Evolutionary conservation across 2,888 invertebrate species (phyloP).

Genomic region (Troides oblongomaculatus): DNA sequence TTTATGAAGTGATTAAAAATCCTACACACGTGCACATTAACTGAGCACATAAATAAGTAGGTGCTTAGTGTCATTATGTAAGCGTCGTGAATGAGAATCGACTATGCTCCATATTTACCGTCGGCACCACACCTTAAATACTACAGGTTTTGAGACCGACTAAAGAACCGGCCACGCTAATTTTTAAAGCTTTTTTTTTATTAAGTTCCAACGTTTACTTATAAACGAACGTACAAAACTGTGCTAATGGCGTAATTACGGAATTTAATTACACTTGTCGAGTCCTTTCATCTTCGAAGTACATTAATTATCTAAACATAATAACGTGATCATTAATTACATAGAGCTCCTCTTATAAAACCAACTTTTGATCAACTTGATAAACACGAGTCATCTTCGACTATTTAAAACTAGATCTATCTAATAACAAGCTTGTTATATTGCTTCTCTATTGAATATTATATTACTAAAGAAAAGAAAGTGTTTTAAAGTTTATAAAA

Average conservation of each 20-base stretch:
- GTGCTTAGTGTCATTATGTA: conserved; percentile 25
- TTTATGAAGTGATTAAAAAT: conserved; percentile 2
- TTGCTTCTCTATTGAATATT: neutral
- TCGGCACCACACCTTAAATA: conserved; percentile 27
- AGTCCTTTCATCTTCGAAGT: conserved; percentile 14
- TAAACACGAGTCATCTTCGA: neutral
- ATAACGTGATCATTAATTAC: conserved; percentile 2
- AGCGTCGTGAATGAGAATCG: conserved; percentile 26
- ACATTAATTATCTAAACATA: conserved; percentile 19
- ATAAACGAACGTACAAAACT: conserved; percentile 12
- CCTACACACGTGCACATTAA: conserved; percentile 18
- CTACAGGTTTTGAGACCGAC: conserved; percentile 26
- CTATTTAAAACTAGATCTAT: neutral
- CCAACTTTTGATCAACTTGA: neutral
- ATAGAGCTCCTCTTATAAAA: conserved; percentile 5
- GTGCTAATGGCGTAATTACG: conserved; percentile 22
- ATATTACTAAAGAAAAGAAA: neutral
- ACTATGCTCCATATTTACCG: conserved; percentile 23
- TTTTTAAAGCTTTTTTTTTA: conserved; percentile 17
- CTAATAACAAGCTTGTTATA: neutral
- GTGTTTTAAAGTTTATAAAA: neutral
- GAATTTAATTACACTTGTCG: conserved; percentile 23
- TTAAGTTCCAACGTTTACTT: conserved; percentile 8
- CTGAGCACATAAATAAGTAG: conserved; percentile 20
- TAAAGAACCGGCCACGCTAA: conserved; percentile 18